Percentiles rank a stretch among this genome's conserved stretches.
phyloP scores from a whole-genome alignment of 2,888 invertebrate species.

The Sepiola atlantica region DNA sequence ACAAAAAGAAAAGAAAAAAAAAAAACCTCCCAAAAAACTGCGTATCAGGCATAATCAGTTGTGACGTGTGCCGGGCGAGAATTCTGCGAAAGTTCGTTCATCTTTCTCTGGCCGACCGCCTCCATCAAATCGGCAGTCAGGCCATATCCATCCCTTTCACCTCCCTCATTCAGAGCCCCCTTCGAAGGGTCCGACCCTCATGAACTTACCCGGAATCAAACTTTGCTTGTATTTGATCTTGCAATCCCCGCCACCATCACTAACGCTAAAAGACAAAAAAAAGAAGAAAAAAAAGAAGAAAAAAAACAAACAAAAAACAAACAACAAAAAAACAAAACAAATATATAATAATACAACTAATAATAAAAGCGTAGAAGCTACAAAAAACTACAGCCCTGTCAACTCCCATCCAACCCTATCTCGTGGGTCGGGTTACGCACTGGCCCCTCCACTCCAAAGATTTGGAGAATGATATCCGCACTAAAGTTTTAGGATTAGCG shows the following conservation, averaged over 20 bases:
- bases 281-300: background rate
- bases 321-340: background rate
- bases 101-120: conserved; percentile 32
- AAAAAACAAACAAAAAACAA: background rate
- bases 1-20: too few species aligned
- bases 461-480: conserved; percentile 9
- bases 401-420: background rate
- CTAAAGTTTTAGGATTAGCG: conserved; percentile 32
- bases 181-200: background rate
- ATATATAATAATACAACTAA: too few species aligned
- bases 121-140: conserved; percentile 32
- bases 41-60: conserved; percentile 10
- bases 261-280: background rate
- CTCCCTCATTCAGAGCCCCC: background rate
- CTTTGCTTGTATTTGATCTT: background rate
- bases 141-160: background rate
- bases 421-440: conserved; percentile 12
- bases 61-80: background rate
- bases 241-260: background rate
- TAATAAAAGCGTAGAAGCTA: too few species aligned
- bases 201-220: background rate
- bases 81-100: conserved; percentile 32
- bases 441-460: background rate
- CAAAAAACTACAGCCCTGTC: background rate
- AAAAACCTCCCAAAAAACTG: too few species aligned